Evolutionary conservation across 2,113 vertebrate species (phyloP), one percentile per base, ranked within the genome.

Genomic region (Pygathrix nemaeus): DNA sequence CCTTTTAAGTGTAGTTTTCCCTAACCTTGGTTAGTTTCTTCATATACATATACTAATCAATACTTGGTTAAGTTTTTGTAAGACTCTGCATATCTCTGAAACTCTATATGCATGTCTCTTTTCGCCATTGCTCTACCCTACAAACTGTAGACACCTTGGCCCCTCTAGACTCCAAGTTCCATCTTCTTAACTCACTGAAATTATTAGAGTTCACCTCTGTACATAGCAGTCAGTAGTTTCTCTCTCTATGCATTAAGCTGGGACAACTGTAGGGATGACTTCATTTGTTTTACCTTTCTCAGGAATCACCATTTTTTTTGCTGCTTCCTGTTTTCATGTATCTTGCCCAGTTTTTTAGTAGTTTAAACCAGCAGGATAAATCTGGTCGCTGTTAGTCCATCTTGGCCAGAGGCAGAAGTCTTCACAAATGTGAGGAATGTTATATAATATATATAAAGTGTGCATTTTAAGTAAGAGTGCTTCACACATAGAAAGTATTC

Each of bases 261-360:
- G 64, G 18, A 14, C 30, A 61, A 14, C 11, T 50, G 4, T 66
- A 93, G 66, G 66, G 30, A 45, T 88, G 52, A 73, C 27, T 16
- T 68, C 52, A 59, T 82, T 72, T 94, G 1, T 32, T 87, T 94
- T 92, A 59, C 8, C 59, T 93, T 48, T 79, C 30, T 95, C 16
- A 79, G 30, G 64, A 95, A 40, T 92, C 43, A 66, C 18, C 82
- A 5, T 86, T 95, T 32, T 87, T 96, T 81, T 96, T 81, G 61
- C 21, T 96, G 14, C 50, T 40, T 93, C 18, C n/a, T 88, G 32
- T 92, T 94, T 90, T 84, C 52, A 68, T 50, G 43, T 16, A 82
- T 89, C 89, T 88, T 84, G n/a, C 95, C 14, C 7, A 86, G 17
- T 85, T 75, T 83, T 82, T 88, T 57, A 40, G 45, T 70, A 84